A percentile compares a stretch with the other conserved stretches of the same genome.
These are phyloP conservation scores for Oenanthe oenanthe DNA, from an alignment of 2,113 vertebrate species.

Conservation along the genomic window DNA sequence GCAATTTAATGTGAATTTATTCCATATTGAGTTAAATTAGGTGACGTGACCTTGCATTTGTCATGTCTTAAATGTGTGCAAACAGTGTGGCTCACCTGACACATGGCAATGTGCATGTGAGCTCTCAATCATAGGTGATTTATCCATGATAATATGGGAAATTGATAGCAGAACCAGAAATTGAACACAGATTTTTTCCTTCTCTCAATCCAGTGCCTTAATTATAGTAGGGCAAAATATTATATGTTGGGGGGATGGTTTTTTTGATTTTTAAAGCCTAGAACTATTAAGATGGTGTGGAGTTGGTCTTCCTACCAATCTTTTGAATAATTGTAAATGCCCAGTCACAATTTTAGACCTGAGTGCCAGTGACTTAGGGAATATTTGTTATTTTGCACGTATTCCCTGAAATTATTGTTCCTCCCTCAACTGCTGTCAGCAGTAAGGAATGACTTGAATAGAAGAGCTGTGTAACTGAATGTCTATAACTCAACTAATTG, in stretches of 20 bases:
- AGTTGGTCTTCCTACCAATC: constrained; percentile 53
- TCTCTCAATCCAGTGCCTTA: constrained; percentile 72
- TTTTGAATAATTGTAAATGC: constrained; percentile 39
- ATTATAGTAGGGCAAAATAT: constrained; percentile 46
- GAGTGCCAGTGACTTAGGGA: constrained; percentile 66
- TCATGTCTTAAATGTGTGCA: background rate
- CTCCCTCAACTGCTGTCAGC: constrained; percentile 46
- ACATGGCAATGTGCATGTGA: background rate
- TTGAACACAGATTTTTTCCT: constrained; percentile 67
- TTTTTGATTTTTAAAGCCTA: constrained; percentile 33
- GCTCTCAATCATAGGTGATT: background rate
- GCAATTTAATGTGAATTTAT: background rate
- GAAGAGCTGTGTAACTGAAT: constrained; percentile 67
- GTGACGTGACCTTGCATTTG: background rate
- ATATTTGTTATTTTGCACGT: constrained; percentile 48
- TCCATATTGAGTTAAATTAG: background rate
- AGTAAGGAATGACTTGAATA: constrained; percentile 68
- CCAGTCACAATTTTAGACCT: constrained; percentile 56
- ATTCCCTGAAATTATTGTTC: constrained; percentile 59
- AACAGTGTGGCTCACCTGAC: background rate
- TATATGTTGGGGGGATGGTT: background rate
- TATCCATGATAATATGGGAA: background rate
- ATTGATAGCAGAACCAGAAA: constrained; percentile 66
- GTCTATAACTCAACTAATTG: constrained; percentile 65
- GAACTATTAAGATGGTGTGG: constrained; percentile 32